phyloP scores from a whole-genome alignment of 2,888 invertebrate species.

The Coremacera marginata region DNA sequence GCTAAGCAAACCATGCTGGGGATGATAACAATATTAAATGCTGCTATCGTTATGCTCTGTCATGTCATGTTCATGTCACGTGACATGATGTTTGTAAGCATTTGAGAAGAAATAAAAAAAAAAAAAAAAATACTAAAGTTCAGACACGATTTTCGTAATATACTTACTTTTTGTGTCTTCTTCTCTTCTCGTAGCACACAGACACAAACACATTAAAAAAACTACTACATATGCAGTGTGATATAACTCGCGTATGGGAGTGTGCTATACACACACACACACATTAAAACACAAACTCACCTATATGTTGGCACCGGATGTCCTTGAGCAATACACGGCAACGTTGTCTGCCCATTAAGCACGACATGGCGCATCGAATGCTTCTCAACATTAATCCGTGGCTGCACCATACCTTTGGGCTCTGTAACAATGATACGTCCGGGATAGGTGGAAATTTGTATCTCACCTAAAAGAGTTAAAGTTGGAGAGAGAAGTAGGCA shows the following conservation, averaged over 20 bases:
- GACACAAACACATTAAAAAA: too few species aligned
- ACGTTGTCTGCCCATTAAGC: slow-evolving; percentile 79
- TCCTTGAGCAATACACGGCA: slow-evolving; percentile 85
- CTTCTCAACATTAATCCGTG: slow-evolving; percentile 79
- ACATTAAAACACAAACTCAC: slow-evolving; percentile 67
- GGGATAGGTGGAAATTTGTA: slow-evolving; percentile 78
- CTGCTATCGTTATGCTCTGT: neutral
- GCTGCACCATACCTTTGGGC: slow-evolving; percentile 82
- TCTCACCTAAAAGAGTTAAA: slow-evolving; percentile 68
- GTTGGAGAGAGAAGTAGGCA: neutral
- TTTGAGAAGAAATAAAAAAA: neutral
- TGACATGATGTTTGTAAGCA: slow-evolving; percentile 15
- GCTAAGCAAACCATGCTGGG: neutral
- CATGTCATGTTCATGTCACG: slow-evolving; percentile 3
- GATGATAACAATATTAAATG: neutral
- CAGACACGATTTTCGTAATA: neutral
- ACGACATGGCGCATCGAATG: slow-evolving; percentile 77
- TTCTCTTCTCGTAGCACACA: too few species aligned
- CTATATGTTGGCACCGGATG: slow-evolving; percentile 85
- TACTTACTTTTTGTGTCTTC: neutral
- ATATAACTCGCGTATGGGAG: too few species aligned
- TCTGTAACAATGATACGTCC: slow-evolving; percentile 77
- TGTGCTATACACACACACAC: too few species aligned
- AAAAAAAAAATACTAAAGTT: too few species aligned
- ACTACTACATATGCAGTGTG: too few species aligned